phyloP scores from a whole-genome alignment of 2,888 invertebrate genomes.

The Agonopterix alstromeriana region DNA sequence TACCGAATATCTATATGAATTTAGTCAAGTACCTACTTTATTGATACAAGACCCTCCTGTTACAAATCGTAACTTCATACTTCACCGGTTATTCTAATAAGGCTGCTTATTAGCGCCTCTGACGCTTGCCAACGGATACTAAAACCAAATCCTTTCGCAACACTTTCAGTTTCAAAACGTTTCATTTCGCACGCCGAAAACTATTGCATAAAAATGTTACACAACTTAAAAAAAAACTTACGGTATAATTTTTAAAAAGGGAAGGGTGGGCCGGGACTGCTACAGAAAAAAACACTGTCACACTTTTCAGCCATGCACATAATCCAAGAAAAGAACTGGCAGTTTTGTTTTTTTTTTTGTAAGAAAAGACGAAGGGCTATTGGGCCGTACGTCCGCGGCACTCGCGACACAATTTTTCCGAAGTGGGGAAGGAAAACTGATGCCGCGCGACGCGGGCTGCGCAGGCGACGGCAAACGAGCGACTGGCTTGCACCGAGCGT shows the following conservation, averaged over 20 bases:
- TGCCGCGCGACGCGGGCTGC: constrained; percentile 63
- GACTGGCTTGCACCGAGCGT: constrained; percentile 41
- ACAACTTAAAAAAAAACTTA: constrained; percentile 19
- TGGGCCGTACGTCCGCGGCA: constrained; percentile 21
- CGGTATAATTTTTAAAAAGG: constrained; percentile 24
- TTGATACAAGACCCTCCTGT: no score
- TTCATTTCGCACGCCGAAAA: constrained; percentile 18
- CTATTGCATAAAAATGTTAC: constrained; percentile 20
- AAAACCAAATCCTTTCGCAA: constrained; percentile 18
- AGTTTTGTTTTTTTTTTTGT: constrained; percentile 14
- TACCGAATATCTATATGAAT: no score
- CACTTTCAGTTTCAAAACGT: constrained; percentile 38
- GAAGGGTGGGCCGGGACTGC: constrained; percentile 61
- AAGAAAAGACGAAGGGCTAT: constrained; percentile 6
- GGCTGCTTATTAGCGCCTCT: constrained; percentile 35
- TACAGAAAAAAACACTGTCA: constrained; percentile 43
- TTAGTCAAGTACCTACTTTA: no score
- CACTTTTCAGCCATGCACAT: constrained; percentile 69
- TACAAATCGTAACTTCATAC: neutral
- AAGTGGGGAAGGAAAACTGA: constrained; percentile 49
- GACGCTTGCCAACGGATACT: constrained; percentile 20
- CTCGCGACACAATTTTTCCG: constrained; percentile 73
- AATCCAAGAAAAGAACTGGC: constrained; percentile 36
- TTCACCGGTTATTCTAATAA: constrained; percentile 25
- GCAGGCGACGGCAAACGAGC: constrained; percentile 54